These are phyloP conservation scores for Theretra japonica DNA, from an alignment of 2,888 invertebrate genomes.

Conservation along the genomic window DNA sequence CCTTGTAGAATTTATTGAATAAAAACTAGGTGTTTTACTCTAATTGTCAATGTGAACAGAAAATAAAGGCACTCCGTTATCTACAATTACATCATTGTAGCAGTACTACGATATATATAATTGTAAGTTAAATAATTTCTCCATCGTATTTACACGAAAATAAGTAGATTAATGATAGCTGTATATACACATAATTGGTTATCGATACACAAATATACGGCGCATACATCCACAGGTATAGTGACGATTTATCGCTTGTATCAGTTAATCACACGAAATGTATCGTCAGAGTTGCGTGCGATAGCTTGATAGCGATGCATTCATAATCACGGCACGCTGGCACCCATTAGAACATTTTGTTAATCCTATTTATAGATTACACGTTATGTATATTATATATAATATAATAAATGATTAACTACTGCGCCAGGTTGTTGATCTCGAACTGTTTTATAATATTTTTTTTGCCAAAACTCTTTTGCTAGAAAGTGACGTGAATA, in stretches of 20 bases:
- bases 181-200: not conserved
- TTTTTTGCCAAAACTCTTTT: too few relatives aligned
- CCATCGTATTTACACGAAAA: slow-evolving; percentile 1
- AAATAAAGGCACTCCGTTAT: not conserved
- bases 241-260: slow-evolving; percentile 39
- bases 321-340: slow-evolving; percentile 44
- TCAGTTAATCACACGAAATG: slow-evolving; percentile 48
- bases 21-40: too few relatives aligned
- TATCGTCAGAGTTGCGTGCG: slow-evolving; percentile 46
- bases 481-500: too few relatives aligned
- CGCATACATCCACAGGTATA: not conserved
- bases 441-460: too few relatives aligned
- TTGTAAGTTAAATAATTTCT: not conserved
- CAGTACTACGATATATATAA: not conserved
- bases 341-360: slow-evolving; percentile 15
- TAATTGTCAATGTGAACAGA: not conserved
- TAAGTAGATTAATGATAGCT: not conserved
- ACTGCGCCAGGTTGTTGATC: too few relatives aligned
- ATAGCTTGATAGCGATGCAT: slow-evolving; percentile 58
- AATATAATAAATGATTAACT: too few relatives aligned
- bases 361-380: not conserved
- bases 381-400: too few relatives aligned
- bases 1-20: too few relatives aligned
- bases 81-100: not conserved
- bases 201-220: not conserved